Evolutionary conservation across 2,113 vertebrate genomes (phyloP).

Genomic region (Phodopus roborovskii): DNA sequence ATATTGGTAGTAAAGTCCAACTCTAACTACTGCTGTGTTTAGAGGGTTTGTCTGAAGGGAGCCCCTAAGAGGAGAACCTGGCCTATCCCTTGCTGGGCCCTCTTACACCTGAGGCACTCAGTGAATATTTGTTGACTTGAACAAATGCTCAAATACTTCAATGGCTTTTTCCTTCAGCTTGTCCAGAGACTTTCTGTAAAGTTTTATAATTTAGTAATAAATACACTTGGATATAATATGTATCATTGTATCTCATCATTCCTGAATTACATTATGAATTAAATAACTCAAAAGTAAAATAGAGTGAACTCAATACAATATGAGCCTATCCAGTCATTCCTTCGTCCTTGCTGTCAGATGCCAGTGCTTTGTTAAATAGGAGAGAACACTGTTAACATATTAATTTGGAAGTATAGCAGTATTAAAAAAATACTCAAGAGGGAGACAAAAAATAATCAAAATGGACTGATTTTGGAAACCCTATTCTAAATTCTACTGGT

Average conservation of each 20-base stretch:
- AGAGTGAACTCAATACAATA: constrained; percentile 48
- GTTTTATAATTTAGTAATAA: constrained; percentile 62
- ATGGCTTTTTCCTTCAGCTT: not conserved
- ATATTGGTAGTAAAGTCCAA: not conserved
- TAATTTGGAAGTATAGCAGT: constrained; percentile 33
- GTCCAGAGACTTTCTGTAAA: constrained; percentile 15
- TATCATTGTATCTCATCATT: constrained; percentile 44
- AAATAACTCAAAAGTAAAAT: constrained; percentile 60
- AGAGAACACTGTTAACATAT: constrained; percentile 22
- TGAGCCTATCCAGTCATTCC: not conserved
- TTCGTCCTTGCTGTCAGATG: constrained; percentile 52
- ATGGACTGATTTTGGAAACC: constrained; percentile 23
- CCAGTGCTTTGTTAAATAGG: constrained; percentile 20
- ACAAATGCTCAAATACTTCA: not conserved
- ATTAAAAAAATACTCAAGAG: not conserved
- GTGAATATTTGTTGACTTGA: not conserved
- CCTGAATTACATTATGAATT: constrained; percentile 66
- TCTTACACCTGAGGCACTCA: not conserved
- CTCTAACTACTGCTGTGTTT: not conserved
- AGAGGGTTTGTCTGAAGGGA: not conserved
- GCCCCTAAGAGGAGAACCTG: not conserved
- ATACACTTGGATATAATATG: constrained; percentile 11
- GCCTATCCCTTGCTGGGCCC: not conserved
- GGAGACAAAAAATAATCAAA: constrained; percentile 65
- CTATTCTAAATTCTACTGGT: constrained; percentile 6